Evolutionary conservation across 64 coral and sea anemone species (phyloP), one percentile per base, ranked within the genome.

Genomic region (Actinia tenebrosa): DNA sequence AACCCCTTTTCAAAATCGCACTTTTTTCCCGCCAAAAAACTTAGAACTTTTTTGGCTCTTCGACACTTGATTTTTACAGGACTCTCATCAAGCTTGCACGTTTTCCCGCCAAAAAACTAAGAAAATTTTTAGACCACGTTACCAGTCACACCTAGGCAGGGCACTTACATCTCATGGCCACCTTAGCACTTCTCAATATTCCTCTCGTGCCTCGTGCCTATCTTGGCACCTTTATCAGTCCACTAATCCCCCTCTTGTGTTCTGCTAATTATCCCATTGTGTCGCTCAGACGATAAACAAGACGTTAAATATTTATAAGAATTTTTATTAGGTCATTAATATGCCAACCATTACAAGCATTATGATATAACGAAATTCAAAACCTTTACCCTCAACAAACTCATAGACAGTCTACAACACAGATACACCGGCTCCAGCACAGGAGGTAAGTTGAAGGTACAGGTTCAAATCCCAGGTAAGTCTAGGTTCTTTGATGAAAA

Each of bases 1-100:
- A 3, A 56, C 6, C 63, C 63, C 18, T 66, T n/a, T 66, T 66
- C 63, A 66, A 66, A 66, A 22, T 66, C 63, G 18, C 20, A 66
- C 63, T 66, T 66, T 66, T 66, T 66, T 66, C 63, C 63, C 63
- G 63, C 63, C 63, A 66, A 66, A 66, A 66, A 66, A 66, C 63
- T 66, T 66, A n/a, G 63, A 66, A 66, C 22, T 66, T 66, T 66
- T n/a, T 9, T 2, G 18, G 62, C 46, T 47, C 46, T 47, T 47
- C 46, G 6, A 2, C 6, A 2, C 46, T 47, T 47, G 46, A 6
- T 47, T 47, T 47, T 47, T 47, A 47, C 6, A 3, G 46, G 46
- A 2, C 46, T 20, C 62, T n/a, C n/a, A n/a, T 19, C 19, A 22
- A 64, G 4, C 5, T 64, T 8, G 22, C 62, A 1, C 4, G 1